Conservation (phyloP, 2,888 invertebrate species). For the Eurytoma adleriae region DNA sequence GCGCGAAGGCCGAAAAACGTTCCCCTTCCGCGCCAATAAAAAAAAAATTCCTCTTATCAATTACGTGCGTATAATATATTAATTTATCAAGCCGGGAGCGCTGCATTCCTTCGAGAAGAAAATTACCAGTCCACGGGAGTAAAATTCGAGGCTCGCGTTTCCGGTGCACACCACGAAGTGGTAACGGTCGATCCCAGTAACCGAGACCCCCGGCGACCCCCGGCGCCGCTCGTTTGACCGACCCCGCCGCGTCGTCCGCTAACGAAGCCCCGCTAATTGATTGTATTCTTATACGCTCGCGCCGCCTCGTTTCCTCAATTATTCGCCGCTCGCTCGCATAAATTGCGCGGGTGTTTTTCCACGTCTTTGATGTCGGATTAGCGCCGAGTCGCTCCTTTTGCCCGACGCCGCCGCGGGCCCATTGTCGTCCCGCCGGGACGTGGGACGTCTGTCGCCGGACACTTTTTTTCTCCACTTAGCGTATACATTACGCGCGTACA, state of each 20-base stretch:
- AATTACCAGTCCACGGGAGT: background rate
- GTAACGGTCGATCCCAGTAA: constrained; percentile 66
- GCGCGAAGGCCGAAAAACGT: background rate
- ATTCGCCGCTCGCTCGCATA: background rate
- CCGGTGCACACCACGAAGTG: constrained; percentile 54
- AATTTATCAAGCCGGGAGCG: background rate
- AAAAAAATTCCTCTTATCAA: background rate
- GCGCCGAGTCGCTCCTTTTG: background rate
- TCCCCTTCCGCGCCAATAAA: background rate
- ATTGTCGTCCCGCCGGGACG: too few relatives aligned
- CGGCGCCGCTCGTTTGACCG: background rate
- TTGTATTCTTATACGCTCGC: background rate
- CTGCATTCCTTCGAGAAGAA: background rate
- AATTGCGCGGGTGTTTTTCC: background rate
- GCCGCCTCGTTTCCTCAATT: constrained; percentile 2
- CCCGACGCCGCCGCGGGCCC: background rate
- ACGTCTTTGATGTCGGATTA: background rate
- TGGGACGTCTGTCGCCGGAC: too few relatives aligned
- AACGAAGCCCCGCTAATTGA: constrained; percentile 8
- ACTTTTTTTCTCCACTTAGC: background rate
- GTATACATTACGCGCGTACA: background rate
- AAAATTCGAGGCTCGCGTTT: constrained; percentile 27
- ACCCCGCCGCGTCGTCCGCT: background rate
- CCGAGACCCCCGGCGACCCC: constrained; percentile 62
- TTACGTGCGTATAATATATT: background rate